Conservation (phyloP, 2,797 vertebrate species). For the Sebastes dallii region DNA sequence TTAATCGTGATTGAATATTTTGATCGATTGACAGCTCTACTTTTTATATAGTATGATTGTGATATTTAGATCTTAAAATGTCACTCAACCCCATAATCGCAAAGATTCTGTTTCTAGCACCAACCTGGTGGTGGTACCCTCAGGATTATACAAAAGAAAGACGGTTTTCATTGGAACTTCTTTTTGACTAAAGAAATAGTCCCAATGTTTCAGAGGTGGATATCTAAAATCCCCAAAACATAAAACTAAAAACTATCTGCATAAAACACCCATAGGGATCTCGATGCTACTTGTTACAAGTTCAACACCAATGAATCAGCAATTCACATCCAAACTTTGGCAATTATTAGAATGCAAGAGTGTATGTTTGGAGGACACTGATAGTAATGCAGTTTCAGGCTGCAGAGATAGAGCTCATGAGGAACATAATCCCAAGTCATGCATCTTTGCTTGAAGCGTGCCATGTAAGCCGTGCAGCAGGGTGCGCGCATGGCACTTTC, state of each 20-base stretch:
- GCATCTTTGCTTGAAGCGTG: background rate
- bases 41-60: background rate
- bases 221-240: background rate
- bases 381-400: background rate
- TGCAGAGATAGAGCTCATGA: background rate
- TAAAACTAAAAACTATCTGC: background rate
- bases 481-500: background rate
- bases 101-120: background rate
- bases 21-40: too few relatives aligned
- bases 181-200: background rate
- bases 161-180: background rate
- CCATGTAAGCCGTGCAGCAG: background rate
- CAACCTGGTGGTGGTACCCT: background rate
- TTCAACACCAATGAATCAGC: background rate
- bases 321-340: background rate
- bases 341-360: background rate
- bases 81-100: background rate
- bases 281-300: background rate
- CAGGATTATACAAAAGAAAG: background rate
- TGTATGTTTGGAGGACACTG: background rate
- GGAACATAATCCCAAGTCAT: background rate
- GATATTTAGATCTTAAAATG: background rate
- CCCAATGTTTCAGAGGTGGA: background rate
- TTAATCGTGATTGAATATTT: too few relatives aligned
- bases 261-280: slow-evolving; percentile 2